Conservation (phyloP, 2,888 invertebrate genomes). For the Hypomecis punctinalis region DNA sequence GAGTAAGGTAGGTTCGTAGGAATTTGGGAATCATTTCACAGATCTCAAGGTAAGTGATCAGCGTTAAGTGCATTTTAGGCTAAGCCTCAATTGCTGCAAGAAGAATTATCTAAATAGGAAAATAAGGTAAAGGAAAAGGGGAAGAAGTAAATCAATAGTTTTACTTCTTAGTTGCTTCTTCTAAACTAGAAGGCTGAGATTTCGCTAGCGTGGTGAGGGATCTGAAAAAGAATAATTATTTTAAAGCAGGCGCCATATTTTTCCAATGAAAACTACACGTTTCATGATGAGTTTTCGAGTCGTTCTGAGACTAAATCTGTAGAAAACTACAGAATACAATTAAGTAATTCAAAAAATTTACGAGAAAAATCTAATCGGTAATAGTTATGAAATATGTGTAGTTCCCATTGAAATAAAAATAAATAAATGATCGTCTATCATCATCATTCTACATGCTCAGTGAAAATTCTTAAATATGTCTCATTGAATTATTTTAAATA, state of each 20-base stretch:
- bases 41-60: neutral
- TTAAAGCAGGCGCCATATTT: neutral
- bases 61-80: constrained; percentile 36
- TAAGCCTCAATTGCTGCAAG: constrained; percentile 47
- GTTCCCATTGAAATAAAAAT: constrained; percentile 20
- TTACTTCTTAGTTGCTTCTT: constrained; percentile 70
- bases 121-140: constrained; percentile 22
- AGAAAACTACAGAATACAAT: no score
- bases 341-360: no score
- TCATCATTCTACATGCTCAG: constrained; percentile 26
- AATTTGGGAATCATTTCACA: neutral
- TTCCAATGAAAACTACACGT: constrained; percentile 16
- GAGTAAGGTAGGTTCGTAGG: neutral
- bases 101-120: constrained; percentile 30
- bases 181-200: constrained; percentile 73
- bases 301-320: no score
- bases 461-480: constrained; percentile 8
- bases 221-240: constrained; percentile 62
- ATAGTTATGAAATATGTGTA: neutral
- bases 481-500: neutral
- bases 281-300: neutral
- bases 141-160: constrained; percentile 20
- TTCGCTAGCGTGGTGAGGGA: constrained; percentile 77
- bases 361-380: no score
- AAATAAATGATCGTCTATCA: no score